These are phyloP conservation scores for Babyrousa celebensis DNA, from an alignment of 2,797 vertebrate genomes.

Conservation along the genomic window DNA sequence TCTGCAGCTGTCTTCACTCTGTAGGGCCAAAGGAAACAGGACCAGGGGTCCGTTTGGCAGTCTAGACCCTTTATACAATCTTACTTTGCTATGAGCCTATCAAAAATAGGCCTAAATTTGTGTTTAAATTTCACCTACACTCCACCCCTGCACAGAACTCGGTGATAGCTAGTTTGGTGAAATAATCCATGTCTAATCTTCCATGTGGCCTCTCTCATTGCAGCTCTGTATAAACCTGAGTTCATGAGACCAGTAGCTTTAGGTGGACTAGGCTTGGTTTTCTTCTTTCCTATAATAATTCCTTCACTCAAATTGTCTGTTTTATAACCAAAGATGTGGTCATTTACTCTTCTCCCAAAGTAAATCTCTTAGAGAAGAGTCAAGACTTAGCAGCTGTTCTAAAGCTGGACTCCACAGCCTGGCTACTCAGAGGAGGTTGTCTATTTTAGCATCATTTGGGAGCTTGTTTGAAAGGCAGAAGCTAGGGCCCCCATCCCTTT, in stretches of 20 bases:
- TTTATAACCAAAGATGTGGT: neutral
- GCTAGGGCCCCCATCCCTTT: neutral
- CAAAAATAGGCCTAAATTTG: neutral
- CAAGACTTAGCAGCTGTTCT: neutral
- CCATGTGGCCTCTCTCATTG: neutral
- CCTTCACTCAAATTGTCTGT: neutral
- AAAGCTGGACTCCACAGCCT: neutral
- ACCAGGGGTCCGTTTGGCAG: neutral
- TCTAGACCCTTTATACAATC: neutral
- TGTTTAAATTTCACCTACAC: neutral
- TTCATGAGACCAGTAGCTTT: neutral
- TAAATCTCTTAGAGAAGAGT: neutral
- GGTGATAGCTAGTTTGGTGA: neutral
- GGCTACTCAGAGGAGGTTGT: neutral
- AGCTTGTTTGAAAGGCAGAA: neutral
- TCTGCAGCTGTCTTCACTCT: neutral
- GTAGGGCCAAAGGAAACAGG: neutral
- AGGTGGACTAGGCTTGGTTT: neutral
- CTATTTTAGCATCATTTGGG: neutral
- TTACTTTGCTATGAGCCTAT: neutral
- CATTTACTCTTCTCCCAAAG: neutral
- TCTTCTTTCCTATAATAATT: neutral
- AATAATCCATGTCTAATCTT: neutral
- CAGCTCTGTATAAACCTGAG: neutral
- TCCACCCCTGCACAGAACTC: neutral